phyloP scores from a whole-genome alignment of 1,140 invertebrate species.

The Acromyrmex charruanus region DNA sequence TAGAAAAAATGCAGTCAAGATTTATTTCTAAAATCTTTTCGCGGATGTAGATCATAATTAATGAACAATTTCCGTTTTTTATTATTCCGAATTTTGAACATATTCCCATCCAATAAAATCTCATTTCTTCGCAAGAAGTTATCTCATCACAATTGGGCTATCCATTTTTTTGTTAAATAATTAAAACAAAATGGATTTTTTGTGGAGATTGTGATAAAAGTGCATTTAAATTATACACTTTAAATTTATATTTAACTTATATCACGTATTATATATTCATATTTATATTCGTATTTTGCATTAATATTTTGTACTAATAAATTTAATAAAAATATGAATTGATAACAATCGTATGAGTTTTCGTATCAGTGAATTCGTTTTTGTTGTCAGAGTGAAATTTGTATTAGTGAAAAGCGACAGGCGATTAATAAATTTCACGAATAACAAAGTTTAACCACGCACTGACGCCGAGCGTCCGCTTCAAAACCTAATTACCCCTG shows the following conservation, averaged over 20 bases:
- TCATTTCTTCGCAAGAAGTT: not conserved
- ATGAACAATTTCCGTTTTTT: not conserved
- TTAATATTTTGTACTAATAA: not conserved
- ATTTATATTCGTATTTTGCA: not conserved
- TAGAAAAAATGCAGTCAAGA: not conserved
- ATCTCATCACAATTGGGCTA: not conserved
- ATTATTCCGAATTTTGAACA: not conserved
- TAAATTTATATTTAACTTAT: not conserved
- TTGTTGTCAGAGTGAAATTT: not conserved
- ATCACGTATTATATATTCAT: not conserved
- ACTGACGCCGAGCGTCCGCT: not conserved
- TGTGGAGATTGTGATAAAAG: not conserved
- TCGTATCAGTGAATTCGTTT: not conserved
- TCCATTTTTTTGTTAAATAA: not conserved
- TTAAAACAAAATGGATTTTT: not conserved
- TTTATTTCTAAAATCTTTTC: not conserved
- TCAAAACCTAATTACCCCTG: constrained; percentile 34
- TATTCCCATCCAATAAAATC: not conserved
- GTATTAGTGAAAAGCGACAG: not conserved
- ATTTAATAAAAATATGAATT: not conserved
- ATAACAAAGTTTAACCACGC: constrained; percentile 39
- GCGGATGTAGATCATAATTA: not conserved
- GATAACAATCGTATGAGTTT: not conserved
- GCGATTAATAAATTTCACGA: constrained; percentile 16
- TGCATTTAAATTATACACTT: not conserved